A percentile compares a stretch with the other conserved stretches of the same genome.
phyloP scores from a whole-genome alignment of 2,797 vertebrate genomes.

The Malurus leucopterus region DNA sequence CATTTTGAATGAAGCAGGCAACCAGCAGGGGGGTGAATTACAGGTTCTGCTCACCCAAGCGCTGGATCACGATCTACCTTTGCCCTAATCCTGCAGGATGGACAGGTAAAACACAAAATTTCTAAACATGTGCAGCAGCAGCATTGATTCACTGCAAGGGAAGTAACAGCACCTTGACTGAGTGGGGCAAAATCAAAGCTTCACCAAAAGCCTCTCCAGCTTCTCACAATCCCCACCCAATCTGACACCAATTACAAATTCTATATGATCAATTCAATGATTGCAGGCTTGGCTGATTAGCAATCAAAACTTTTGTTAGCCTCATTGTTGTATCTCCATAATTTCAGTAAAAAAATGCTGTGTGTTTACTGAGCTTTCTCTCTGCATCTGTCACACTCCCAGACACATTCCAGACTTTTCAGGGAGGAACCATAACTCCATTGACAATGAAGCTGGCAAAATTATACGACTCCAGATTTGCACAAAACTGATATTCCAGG shows the following conservation, averaged over 20 bases:
- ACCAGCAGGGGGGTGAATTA: neutral
- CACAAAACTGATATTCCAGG: neutral
- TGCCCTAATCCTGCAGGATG: neutral
- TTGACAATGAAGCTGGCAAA: neutral
- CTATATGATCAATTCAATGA: neutral
- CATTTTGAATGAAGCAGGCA: neutral
- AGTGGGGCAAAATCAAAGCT: neutral
- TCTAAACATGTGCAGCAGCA: neutral
- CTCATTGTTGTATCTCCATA: neutral
- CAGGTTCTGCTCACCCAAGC: neutral
- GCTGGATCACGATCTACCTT: neutral
- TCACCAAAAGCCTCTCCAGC: neutral
- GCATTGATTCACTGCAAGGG: neutral
- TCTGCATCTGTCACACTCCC: neutral
- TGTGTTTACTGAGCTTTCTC: neutral
- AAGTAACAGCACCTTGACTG: neutral
- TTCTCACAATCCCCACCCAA: neutral
- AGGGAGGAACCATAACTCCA: neutral
- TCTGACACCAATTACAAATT: neutral
- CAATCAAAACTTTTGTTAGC: neutral
- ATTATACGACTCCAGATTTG: neutral
- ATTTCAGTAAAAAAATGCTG: neutral
- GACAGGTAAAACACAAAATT: neutral
- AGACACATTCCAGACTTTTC: slow-evolving; percentile 16
- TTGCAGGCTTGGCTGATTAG: neutral